Evolutionary conservation across 1,140 invertebrate species (phyloP).

Genomic region (Brachionus paranguensis): DNA sequence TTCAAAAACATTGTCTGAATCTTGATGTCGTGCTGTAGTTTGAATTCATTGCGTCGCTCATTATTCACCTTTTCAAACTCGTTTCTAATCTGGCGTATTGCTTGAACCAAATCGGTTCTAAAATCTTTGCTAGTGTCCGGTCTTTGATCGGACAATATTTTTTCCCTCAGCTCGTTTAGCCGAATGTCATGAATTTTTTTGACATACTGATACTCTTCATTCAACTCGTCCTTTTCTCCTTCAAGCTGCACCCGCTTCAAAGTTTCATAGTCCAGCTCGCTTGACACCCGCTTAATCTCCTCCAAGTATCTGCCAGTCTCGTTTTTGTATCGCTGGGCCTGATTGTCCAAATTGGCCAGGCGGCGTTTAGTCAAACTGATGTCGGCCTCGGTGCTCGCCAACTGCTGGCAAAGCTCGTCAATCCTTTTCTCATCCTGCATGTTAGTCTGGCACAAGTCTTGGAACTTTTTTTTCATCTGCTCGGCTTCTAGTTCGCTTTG

Average conservation of each 20-base stretch:
- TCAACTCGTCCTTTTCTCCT: neutral
- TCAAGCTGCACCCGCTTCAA: neutral
- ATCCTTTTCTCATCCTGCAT: slow-evolving; percentile 54
- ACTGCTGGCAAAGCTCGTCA: slow-evolving; percentile 54
- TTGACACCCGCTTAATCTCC: slow-evolving; percentile 54
- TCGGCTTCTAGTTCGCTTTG: neutral
- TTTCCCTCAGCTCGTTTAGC: neutral
- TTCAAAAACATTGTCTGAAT: neutral
- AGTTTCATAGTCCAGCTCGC: slow-evolving; percentile 41
- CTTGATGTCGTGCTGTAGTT: slow-evolving; percentile 21
- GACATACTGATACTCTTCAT: neutral
- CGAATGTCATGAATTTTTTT: slow-evolving; percentile 5
- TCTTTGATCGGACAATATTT: neutral
- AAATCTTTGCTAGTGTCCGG: neutral
- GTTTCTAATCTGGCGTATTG: slow-evolving; percentile 58
- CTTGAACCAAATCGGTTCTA: slow-evolving; percentile 56
- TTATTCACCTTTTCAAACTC: slow-evolving; percentile 51
- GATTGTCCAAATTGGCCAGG: slow-evolving; percentile 56
- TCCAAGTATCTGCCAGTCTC: slow-evolving; percentile 54
- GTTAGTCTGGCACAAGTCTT: slow-evolving; percentile 53
- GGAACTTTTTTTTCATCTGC: slow-evolving; percentile 40
- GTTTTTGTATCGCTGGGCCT: slow-evolving; percentile 53
- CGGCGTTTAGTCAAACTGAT: slow-evolving; percentile 57
- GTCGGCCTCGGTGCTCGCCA: slow-evolving; percentile 58
- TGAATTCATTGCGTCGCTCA: neutral